Percentiles rank a stretch among this genome's conserved stretches.
These are phyloP conservation scores for Etheostoma perlongum DNA, from an alignment of 2,797 vertebrate genomes.

Conservation along the genomic window DNA sequence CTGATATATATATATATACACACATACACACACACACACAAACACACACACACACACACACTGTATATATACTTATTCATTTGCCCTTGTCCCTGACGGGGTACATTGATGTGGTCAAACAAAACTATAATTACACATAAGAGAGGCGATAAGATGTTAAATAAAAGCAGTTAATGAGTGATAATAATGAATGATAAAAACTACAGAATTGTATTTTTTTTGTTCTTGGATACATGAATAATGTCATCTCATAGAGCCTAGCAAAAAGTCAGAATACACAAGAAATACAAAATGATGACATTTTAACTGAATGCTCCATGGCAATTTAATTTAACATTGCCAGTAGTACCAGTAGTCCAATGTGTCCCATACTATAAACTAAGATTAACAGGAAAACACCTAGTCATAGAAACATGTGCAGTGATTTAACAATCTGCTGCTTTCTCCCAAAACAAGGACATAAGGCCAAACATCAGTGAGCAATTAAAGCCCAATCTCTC, in stretches of 20 bases:
- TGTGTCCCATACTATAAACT: constrained; percentile 26
- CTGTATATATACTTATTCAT: no score
- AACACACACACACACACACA: no score
- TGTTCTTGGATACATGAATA: constrained; percentile 18
- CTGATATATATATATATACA: no score
- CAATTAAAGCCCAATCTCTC: constrained; percentile 79
- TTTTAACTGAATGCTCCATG: constrained; percentile 26
- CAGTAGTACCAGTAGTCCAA: constrained; percentile 47
- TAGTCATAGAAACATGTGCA: constrained; percentile 57
- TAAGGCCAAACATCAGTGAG: constrained; percentile 82
- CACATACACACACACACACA: no score
- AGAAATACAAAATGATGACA: constrained; percentile 7
- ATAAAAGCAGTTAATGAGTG: constrained; percentile 3
- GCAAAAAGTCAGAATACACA: background rate
- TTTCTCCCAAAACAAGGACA: constrained; percentile 56
- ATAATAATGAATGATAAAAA: background rate
- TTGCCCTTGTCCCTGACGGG: no score
- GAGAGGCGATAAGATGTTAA: background rate
- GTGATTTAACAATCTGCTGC: constrained; percentile 49
- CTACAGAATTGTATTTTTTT: background rate
- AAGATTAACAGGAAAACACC: constrained; percentile 55
- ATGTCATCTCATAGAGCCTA: background rate
- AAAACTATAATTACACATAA: background rate
- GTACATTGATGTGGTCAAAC: background rate
- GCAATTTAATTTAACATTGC: constrained; percentile 34